Percentiles rank a stretch among this genome's conserved stretches.
Evolutionary conservation across 2,113 vertebrate genomes (phyloP).

Genomic region (Nothocercus julius): DNA sequence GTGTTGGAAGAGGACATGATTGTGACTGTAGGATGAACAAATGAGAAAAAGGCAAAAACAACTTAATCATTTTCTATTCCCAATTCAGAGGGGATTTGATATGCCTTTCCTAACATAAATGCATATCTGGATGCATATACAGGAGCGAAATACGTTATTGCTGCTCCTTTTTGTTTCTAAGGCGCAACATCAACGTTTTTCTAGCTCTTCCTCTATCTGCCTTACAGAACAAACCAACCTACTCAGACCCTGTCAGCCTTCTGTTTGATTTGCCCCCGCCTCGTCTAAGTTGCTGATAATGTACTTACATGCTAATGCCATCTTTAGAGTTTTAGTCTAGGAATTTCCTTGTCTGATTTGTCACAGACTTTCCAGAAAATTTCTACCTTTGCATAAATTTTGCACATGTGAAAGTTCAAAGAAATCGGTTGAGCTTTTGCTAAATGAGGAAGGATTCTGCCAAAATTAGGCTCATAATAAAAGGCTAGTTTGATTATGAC

Average conservation of each 20-base stretch:
- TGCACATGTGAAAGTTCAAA: conserved; percentile 8
- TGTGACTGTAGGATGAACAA: background rate
- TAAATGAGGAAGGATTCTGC: background rate
- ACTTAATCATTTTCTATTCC: background rate
- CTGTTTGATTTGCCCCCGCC: background rate
- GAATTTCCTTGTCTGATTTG: conserved; percentile 42
- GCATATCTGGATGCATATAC: background rate
- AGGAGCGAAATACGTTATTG: background rate
- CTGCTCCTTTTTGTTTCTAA: background rate
- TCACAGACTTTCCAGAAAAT: conserved; percentile 31
- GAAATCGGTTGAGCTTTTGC: background rate
- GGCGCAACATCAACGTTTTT: background rate
- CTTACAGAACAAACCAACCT: background rate
- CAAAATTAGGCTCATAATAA: background rate
- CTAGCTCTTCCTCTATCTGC: background rate
- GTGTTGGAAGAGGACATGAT: background rate
- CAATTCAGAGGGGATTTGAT: background rate
- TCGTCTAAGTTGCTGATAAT: background rate
- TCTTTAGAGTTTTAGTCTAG: background rate
- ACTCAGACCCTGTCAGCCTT: background rate
- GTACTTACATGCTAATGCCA: background rate
- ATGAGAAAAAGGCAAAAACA: background rate
- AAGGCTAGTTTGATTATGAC: background rate
- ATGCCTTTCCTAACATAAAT: background rate
- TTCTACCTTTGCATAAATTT: conserved; percentile 3